phyloP scores from a whole-genome alignment of 2,888 invertebrate genomes.

The Kuschelorhynchus macadamiae region DNA sequence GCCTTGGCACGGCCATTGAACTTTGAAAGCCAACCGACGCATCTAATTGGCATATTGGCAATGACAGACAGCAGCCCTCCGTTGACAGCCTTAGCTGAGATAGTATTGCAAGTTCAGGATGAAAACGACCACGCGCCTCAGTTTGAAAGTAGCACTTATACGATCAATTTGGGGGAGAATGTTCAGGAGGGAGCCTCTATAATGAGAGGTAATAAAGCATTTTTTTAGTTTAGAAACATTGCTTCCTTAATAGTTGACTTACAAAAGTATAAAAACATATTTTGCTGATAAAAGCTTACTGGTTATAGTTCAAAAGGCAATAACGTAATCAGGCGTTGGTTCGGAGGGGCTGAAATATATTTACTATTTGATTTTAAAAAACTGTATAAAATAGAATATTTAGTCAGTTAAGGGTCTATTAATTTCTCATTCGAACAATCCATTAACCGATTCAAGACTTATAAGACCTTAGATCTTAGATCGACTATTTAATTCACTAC shows the following conservation, averaged over 20 bases:
- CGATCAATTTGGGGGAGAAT: conserved; percentile 85
- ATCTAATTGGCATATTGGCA: conserved; percentile 80
- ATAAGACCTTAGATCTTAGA: no score
- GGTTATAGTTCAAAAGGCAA: no score
- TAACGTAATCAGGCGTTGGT: no score
- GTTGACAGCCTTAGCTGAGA: conserved; percentile 78
- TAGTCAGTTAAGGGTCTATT: no score
- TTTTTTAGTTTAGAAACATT: not conserved
- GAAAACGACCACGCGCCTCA: conserved; percentile 91
- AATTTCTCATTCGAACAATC: no score
- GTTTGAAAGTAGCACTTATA: conserved; percentile 89
- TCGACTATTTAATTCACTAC: no score
- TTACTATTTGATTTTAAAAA: no score
- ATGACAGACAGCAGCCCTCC: conserved; percentile 82
- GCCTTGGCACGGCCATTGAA: conserved; percentile 81
- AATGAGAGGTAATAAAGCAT: conserved; percentile 73
- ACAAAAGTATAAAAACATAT: no score
- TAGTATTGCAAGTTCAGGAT: conserved; percentile 86
- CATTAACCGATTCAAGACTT: no score
- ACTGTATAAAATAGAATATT: no score
- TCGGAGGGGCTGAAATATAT: no score
- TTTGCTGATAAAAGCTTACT: no score
- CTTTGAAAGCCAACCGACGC: conserved; percentile 79
- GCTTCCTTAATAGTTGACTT: not conserved
- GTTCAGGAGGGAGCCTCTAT: conserved; percentile 83